Percentiles rank a stretch among this genome's conserved stretches.
These are phyloP conservation scores for Melanotaenia pygmaea DNA, from an alignment of 2,797 vertebrate genomes.

Conservation along the genomic window DNA sequence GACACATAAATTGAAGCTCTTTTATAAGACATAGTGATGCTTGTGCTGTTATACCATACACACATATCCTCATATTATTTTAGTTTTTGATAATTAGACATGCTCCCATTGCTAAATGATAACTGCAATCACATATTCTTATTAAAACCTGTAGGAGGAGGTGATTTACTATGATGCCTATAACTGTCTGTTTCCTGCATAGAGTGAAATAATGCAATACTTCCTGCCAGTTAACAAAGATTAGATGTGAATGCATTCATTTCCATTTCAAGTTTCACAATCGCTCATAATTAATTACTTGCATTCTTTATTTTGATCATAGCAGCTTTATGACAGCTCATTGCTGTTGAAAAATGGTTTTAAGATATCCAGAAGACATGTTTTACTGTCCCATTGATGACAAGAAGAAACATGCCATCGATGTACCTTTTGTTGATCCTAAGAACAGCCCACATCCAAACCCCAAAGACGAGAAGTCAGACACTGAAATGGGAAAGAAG, in stretches of 20 bases:
- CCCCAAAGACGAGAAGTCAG: slow-evolving; percentile 41
- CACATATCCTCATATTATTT: slow-evolving; percentile 6
- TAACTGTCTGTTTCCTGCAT: not conserved
- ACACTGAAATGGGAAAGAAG: slow-evolving; percentile 48
- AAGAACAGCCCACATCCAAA: slow-evolving; percentile 43
- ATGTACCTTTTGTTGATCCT: slow-evolving; percentile 51
- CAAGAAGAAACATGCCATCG: slow-evolving; percentile 28
- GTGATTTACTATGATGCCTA: not conserved
- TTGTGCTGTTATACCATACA: not conserved
- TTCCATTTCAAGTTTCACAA: not conserved
- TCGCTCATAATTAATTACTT: not conserved
- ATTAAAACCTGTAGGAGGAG: not conserved
- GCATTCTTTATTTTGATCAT: slow-evolving; percentile 1
- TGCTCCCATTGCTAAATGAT: slow-evolving; percentile 3
- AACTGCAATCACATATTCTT: slow-evolving; percentile 1
- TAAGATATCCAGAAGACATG: slow-evolving; percentile 8
- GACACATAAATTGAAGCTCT: slow-evolving; percentile 7
- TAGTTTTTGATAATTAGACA: slow-evolving; percentile 7
- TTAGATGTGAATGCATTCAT: not conserved
- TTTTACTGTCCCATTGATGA: slow-evolving; percentile 7
- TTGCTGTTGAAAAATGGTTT: slow-evolving; percentile 17
- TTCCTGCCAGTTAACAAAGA: not conserved
- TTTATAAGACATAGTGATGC: not conserved
- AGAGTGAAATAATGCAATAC: not conserved
- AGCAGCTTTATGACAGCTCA: slow-evolving; percentile 10